Percentiles rank a stretch among this genome's conserved stretches.
Evolutionary conservation across 1,140 invertebrate species (phyloP).

Genomic region (Lethrus apterus): DNA sequence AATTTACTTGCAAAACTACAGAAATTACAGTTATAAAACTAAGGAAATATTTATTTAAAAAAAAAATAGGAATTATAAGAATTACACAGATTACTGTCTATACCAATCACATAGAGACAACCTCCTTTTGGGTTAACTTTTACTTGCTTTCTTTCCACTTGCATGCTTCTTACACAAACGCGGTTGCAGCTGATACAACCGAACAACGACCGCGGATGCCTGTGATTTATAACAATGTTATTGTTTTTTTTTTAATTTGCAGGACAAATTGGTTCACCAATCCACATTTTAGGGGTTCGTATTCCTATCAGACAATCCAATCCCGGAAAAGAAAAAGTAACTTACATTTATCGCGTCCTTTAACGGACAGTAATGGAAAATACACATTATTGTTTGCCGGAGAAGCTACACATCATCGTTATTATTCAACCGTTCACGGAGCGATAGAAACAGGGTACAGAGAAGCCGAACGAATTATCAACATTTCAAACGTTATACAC

Average conservation of each 20-base stretch:
- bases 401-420: constrained; percentile 42
- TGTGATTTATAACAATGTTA: not conserved
- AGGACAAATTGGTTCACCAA: constrained; percentile 19
- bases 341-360: constrained; percentile 15
- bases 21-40: too few species aligned
- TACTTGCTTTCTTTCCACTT: too few species aligned
- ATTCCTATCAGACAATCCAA: constrained; percentile 18
- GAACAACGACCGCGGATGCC: too few species aligned
- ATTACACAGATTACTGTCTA: too few species aligned
- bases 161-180: too few species aligned
- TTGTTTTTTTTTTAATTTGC: constrained; percentile 4
- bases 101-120: too few species aligned
- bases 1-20: too few species aligned
- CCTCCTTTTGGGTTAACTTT: too few species aligned
- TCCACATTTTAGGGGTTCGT: constrained; percentile 22
- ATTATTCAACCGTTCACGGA: constrained; percentile 58
- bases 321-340: constrained; percentile 12
- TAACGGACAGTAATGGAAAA: constrained; percentile 15
- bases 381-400: constrained; percentile 35
- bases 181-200: too few species aligned
- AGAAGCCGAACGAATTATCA: constrained; percentile 46
- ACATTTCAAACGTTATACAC: constrained; percentile 18
- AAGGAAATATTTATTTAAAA: too few species aligned
- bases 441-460: constrained; percentile 49
- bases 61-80: too few species aligned